phyloP scores from a whole-genome alignment of 2,888 invertebrate genomes.

The Macrosiphum euphorbiae region DNA sequence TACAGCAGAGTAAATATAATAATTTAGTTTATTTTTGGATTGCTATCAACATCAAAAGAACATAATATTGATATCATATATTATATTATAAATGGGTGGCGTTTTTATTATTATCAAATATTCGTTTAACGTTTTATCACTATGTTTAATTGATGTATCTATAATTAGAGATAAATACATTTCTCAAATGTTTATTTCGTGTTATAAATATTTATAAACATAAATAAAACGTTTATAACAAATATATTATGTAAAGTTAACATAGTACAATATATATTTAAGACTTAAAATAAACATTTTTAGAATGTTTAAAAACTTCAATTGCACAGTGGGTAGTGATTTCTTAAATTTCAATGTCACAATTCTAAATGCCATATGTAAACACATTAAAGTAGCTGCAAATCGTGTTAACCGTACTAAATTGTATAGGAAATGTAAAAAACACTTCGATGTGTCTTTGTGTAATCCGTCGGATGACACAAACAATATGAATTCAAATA shows the following conservation, averaged over 20 bases:
- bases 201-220: background rate
- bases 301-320: background rate
- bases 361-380: too few relatives aligned
- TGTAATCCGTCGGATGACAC: too few relatives aligned
- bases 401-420: too few relatives aligned
- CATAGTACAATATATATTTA: background rate
- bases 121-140: background rate
- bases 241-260: background rate
- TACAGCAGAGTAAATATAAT: too few relatives aligned
- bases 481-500: too few relatives aligned
- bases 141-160: background rate
- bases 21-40: background rate
- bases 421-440: too few relatives aligned
- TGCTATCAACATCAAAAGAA: background rate
- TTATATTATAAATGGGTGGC: background rate
- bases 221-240: slow-evolving; percentile 3
- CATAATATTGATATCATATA: background rate
- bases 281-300: background rate
- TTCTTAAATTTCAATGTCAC: too few relatives aligned
- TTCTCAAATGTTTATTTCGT: background rate
- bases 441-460: too few relatives aligned
- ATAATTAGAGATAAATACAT: background rate
- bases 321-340: too few relatives aligned
- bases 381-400: too few relatives aligned
- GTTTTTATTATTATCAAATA: background rate